These are phyloP conservation scores for Pyxicephalus adspersus DNA, from an alignment of 2,113 vertebrate genomes.

Conservation along the genomic window DNA sequence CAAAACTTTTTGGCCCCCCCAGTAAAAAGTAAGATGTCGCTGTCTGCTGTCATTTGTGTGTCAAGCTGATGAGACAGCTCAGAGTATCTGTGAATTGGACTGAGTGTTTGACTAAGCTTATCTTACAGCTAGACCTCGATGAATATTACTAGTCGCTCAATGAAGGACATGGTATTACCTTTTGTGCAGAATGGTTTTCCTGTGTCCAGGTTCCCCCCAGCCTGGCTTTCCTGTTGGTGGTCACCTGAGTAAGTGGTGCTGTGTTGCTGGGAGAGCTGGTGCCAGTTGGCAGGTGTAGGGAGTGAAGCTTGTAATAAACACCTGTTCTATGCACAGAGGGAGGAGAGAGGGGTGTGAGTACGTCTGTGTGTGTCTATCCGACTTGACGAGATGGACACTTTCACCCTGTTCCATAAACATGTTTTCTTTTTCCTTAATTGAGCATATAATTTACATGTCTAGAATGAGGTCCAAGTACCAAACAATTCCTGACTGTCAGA, in stretches of 20 bases:
- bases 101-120: background rate
- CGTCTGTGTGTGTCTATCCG: background rate
- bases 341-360: conserved; percentile 32
- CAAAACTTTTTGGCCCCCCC: too few species aligned
- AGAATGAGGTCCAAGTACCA: background rate
- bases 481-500: background rate
- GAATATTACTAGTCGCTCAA: background rate
- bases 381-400: background rate
- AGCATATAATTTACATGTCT: background rate
- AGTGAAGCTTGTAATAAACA: conserved; percentile 35
- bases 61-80: too few species aligned
- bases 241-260: background rate
- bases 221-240: background rate
- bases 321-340: conserved; percentile 20
- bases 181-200: background rate
- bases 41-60: too few species aligned
- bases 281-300: conserved; percentile 21
- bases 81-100: too few species aligned
- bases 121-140: background rate
- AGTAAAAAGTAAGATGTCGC: too few species aligned
- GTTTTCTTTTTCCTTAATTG: background rate
- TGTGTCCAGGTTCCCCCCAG: background rate
- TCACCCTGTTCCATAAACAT: background rate
- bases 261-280: background rate
- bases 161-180: background rate